phyloP scores from a whole-genome alignment of 92 coral and sea anemone genomes.

The Umimayanthus kanabou region DNA sequence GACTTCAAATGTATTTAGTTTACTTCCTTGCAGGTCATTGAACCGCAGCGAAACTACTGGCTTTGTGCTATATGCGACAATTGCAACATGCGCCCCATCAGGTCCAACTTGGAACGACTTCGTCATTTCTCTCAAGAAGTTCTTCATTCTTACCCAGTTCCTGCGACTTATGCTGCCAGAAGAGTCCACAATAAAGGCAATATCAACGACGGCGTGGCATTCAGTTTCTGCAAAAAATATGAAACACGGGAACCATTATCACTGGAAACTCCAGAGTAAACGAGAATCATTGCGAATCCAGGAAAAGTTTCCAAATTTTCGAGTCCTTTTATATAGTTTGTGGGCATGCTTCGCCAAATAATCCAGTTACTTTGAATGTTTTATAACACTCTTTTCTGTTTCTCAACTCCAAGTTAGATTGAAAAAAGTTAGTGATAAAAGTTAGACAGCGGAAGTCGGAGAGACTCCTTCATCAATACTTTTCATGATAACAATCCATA shows the following conservation, averaged over 20 bases:
- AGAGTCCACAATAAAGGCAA: slow-evolving; percentile 34
- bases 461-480: no score
- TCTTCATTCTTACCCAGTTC: slow-evolving; percentile 14
- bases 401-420: no score
- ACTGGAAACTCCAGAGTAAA: background rate
- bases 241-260: background rate
- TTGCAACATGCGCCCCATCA: slow-evolving; percentile 3
- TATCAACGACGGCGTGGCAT: slow-evolving; percentile 1
- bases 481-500: no score
- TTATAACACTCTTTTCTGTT: no score
- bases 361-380: no score
- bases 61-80: background rate
- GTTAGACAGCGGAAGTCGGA: no score
- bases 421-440: background rate
- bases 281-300: no score
- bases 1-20: background rate
- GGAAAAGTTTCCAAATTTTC: no score
- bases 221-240: background rate
- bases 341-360: no score
- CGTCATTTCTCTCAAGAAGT: background rate
- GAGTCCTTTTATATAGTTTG: no score
- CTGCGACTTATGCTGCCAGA: slow-evolving; percentile 13
- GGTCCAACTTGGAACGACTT: background rate
- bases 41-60: background rate
- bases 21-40: background rate